Conservation (phyloP, 1,140 invertebrate species). For the Pseudomyrmex flavicornis region DNA sequence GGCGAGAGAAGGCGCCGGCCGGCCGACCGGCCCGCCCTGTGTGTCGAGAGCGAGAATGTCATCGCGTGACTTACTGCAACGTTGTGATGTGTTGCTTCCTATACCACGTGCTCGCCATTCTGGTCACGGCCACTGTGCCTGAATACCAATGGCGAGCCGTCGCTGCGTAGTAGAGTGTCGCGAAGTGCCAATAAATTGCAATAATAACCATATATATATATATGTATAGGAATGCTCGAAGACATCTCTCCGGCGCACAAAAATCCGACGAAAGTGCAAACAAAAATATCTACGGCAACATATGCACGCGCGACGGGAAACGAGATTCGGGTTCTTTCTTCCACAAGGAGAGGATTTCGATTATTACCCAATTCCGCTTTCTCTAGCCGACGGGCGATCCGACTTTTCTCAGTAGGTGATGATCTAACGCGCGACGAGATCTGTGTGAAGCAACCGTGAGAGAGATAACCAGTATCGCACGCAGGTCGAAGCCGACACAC, state of each 20-base stretch:
- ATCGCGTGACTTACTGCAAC: constrained; percentile 54
- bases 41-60: constrained; percentile 17
- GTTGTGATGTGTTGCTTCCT: constrained; percentile 63
- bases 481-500: not conserved
- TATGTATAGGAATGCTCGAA: not conserved
- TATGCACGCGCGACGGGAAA: not conserved
- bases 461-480: constrained; percentile 59
- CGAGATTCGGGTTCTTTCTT: constrained; percentile 11
- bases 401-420: constrained; percentile 63
- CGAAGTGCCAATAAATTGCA: not conserved
- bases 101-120: constrained; percentile 40
- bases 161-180: not conserved
- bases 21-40: no score
- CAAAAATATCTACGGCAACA: not conserved
- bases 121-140: constrained; percentile 3
- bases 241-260: not conserved
- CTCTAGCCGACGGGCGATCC: constrained; percentile 25
- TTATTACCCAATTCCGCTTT: constrained; percentile 50
- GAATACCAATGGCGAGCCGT: not conserved
- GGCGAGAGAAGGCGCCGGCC: no score
- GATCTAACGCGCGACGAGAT: constrained; percentile 72
- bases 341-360: not conserved
- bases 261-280: not conserved
- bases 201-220: not conserved
- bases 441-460: constrained; percentile 69